These are phyloP conservation scores for Xenotilapia caudafasciata DNA, from an alignment of 2,113 vertebrate species.

Conservation along the genomic window DNA sequence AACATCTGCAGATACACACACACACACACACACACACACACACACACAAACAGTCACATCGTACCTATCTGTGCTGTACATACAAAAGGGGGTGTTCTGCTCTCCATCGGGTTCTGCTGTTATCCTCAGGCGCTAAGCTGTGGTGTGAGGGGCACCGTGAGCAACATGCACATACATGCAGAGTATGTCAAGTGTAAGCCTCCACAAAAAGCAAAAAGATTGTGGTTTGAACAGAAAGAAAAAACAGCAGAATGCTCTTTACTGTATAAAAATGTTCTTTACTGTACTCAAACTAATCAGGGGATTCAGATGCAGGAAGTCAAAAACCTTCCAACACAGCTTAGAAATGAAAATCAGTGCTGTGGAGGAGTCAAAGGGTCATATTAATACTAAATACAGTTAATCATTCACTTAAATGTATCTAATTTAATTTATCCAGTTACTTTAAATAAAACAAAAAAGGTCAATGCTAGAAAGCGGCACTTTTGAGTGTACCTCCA, in stretches of 20 bases:
- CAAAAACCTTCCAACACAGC: not conserved
- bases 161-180: conserved; percentile 52
- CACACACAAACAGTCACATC: not conserved
- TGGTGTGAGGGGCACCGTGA: not conserved
- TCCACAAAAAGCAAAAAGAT: not conserved
- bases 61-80: not conserved
- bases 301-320: not conserved
- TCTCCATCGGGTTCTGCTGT: not conserved
- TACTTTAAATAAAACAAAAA: not conserved
- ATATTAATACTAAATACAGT: not conserved
- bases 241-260: not conserved
- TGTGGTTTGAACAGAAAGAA: not conserved
- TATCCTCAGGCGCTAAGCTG: conserved; percentile 12
- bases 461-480: not conserved
- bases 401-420: not conserved
- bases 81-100: not conserved
- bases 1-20: not conserved
- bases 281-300: not conserved
- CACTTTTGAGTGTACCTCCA: not conserved
- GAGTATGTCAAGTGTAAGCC: conserved; percentile 13
- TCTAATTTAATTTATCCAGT: not conserved
- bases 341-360: not conserved
- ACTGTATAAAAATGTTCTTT: not conserved
- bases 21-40: not conserved
- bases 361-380: not conserved